A percentile compares a stretch with the other conserved stretches of the same genome.
These are phyloP conservation scores for Rhea pennata DNA, from an alignment of 2,113 vertebrate genomes.

Conservation along the genomic window DNA sequence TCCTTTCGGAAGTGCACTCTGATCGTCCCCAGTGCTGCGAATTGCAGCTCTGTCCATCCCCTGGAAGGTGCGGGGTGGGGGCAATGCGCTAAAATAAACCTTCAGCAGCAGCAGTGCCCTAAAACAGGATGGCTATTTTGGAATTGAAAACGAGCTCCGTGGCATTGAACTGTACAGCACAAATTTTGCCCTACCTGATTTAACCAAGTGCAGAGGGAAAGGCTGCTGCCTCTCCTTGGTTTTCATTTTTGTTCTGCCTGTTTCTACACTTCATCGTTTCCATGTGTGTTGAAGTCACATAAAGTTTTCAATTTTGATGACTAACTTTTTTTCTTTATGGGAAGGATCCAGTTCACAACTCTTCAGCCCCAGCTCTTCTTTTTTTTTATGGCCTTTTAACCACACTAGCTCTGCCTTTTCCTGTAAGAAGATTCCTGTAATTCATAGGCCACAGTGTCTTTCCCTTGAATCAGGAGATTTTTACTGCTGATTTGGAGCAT, in stretches of 20 bases:
- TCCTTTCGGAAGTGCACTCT: neutral
- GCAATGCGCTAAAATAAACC: neutral
- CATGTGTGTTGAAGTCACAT: neutral
- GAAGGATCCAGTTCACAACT: conserved; percentile 51
- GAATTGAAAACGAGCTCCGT: neutral
- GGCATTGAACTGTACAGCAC: neutral
- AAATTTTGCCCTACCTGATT: neutral
- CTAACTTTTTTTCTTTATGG: conserved; percentile 49
- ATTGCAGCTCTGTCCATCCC: neutral
- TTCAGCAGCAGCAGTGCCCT: neutral
- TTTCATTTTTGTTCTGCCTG: neutral
- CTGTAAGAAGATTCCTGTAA: conserved; percentile 2
- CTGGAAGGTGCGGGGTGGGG: neutral
- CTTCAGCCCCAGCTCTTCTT: conserved; percentile 19
- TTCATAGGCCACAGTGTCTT: conserved; percentile 46
- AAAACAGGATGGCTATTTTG: neutral
- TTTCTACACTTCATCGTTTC: conserved; percentile 40
- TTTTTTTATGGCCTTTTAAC: conserved; percentile 44
- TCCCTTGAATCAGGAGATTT: conserved; percentile 60
- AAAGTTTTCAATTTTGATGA: conserved; percentile 31
- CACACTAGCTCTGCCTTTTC: conserved; percentile 53
- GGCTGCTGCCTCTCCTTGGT: neutral
- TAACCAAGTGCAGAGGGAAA: neutral
- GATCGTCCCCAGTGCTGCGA: fast-evolving
- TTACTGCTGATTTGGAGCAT: conserved; percentile 22